These are phyloP conservation scores for Rallus limicola DNA, from an alignment of 2,113 vertebrate genomes.

Conservation along the genomic window DNA sequence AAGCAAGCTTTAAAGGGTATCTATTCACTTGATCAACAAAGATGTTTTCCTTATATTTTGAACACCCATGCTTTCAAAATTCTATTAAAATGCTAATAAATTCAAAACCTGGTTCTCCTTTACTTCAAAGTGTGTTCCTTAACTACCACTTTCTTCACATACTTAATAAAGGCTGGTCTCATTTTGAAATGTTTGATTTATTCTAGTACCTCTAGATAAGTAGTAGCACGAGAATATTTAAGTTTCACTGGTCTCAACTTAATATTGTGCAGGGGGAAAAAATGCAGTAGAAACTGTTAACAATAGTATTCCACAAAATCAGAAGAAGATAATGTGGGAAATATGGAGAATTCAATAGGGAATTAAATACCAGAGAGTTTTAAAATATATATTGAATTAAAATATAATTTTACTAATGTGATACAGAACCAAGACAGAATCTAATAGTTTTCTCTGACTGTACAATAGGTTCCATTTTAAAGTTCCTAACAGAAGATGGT, in stretches of 20 bases:
- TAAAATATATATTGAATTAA: neutral
- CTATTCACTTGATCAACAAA: neutral
- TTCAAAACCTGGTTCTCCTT: neutral
- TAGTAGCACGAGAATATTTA: neutral
- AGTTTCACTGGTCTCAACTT: neutral
- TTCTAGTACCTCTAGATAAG: neutral
- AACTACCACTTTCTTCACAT: neutral
- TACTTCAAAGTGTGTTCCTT: neutral
- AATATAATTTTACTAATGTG: neutral
- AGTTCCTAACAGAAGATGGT: neutral
- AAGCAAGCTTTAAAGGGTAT: neutral
- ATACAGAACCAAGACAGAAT: neutral
- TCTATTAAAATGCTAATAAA: neutral
- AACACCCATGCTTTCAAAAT: neutral
- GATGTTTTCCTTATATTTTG: neutral
- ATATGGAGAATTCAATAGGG: neutral
- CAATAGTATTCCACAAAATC: neutral
- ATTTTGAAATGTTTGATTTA: neutral
- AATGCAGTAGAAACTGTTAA: neutral
- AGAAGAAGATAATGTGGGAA: neutral
- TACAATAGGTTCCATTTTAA: neutral
- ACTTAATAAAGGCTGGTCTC: neutral
- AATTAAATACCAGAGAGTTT: neutral
- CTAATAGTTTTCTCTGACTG: neutral
- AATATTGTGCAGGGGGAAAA: neutral